These are phyloP conservation scores for Boloria euphrosyne DNA, from an alignment of 2,888 invertebrate genomes.

Conservation along the genomic window DNA sequence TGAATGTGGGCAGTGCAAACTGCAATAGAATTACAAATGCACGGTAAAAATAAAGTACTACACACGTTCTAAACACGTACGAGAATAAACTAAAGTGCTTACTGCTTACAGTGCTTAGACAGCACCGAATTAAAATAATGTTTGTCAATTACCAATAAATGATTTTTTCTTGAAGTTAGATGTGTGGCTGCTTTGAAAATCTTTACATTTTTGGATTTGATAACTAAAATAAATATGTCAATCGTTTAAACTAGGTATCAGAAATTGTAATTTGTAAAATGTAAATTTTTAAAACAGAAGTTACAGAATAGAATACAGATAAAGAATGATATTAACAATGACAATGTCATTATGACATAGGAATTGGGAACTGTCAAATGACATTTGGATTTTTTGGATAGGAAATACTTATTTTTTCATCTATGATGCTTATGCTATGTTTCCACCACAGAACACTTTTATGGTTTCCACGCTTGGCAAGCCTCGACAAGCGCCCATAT, in stretches of 20 bases:
- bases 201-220: conserved; percentile 1
- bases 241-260: neutral
- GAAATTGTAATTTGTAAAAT: too few species aligned
- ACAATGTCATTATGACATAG: too few species aligned
- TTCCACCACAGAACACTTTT: too few species aligned
- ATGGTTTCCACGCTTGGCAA: too few species aligned
- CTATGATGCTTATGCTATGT: too few species aligned
- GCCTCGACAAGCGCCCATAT: too few species aligned
- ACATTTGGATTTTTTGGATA: too few species aligned
- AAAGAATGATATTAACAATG: too few species aligned
- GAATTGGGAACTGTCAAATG: too few species aligned
- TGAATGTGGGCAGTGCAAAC: conserved; percentile 20
- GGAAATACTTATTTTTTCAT: too few species aligned
- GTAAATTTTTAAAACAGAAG: too few species aligned
- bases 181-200: neutral
- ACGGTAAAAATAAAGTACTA: conserved; percentile 22
- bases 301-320: too few species aligned
- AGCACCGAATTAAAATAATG: conserved; percentile 5
- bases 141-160: conserved; percentile 10
- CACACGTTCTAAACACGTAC: conserved; percentile 18
- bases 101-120: conserved; percentile 2
- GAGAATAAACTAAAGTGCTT: conserved; percentile 9
- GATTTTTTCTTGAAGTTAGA: neutral
- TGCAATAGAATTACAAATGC: conserved; percentile 21
- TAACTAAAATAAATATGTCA: neutral